These are phyloP conservation scores for Parazoanthus darwini DNA, from an alignment of 92 coral and sea anemone species.

Conservation along the genomic window DNA sequence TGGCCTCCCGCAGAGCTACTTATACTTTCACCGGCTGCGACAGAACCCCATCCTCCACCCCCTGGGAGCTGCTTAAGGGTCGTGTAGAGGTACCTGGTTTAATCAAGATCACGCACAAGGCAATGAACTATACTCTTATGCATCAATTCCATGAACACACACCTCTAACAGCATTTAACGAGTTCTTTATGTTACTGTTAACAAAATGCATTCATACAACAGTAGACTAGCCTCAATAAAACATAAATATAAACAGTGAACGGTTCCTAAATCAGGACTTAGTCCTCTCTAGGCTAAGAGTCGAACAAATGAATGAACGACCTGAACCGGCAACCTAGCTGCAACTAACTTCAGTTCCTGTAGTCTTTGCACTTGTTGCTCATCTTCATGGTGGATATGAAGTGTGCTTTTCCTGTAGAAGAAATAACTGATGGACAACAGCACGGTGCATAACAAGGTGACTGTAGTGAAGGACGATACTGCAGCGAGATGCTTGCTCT, in stretches of 20 bases:
- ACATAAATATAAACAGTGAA: no score
- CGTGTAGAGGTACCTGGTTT: constrained; percentile 18
- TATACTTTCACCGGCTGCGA: background rate
- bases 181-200: no score
- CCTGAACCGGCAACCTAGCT: no score
- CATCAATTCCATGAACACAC: no score
- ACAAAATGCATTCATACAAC: no score
- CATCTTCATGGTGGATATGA: constrained; percentile 67
- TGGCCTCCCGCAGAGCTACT: constrained; percentile 16
- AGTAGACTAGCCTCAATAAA: no score
- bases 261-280: no score
- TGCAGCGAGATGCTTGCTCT: constrained; percentile 56
- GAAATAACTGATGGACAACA: constrained; percentile 64
- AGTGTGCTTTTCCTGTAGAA: constrained; percentile 68
- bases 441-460: constrained; percentile 50
- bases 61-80: constrained; percentile 33
- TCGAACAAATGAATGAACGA: no score
- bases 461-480: constrained; percentile 57
- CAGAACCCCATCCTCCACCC: background rate
- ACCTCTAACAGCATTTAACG: background rate
- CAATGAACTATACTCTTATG: no score
- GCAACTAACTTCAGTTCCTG: constrained; percentile 73
- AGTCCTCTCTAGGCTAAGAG: no score
- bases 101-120: background rate
- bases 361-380: constrained; percentile 66